These are phyloP conservation scores for Lepilemur septentrionalis DNA, from an alignment of 2,797 vertebrate genomes.

Conservation along the genomic window DNA sequence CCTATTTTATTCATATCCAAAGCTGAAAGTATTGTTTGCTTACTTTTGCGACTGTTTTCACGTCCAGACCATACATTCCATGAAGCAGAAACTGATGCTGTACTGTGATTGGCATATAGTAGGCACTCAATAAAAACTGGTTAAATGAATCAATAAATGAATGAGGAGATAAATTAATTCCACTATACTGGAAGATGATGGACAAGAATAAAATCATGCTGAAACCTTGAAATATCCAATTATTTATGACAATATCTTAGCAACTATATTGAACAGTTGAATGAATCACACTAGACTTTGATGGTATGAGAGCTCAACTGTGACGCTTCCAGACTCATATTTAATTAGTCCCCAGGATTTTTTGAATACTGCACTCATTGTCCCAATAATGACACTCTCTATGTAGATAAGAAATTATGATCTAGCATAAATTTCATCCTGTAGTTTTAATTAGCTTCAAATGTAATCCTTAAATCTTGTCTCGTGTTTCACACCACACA, in stretches of 20 bases:
- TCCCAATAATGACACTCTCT: constrained; percentile 60
- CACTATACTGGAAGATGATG: not conserved
- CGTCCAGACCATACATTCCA: not conserved
- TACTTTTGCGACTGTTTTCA: not conserved
- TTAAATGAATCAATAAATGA: not conserved
- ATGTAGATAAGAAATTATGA: constrained; percentile 79
- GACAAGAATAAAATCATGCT: constrained; percentile 12
- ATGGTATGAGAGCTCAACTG: constrained; percentile 28
- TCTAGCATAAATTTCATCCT: constrained; percentile 72
- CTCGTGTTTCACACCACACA: not conserved
- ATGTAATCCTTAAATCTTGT: constrained; percentile 69
- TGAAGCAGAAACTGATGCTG: not conserved
- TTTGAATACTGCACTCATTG: constrained; percentile 71
- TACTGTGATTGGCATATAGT: not conserved
- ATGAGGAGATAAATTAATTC: not conserved
- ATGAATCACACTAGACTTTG: not conserved
- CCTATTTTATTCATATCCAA: not conserved
- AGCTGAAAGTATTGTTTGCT: not conserved
- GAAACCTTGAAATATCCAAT: not conserved
- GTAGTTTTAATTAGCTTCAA: constrained; percentile 77
- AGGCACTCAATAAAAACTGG: not conserved
- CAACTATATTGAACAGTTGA: constrained; percentile 40
- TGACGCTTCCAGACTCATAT: constrained; percentile 62
- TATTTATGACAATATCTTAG: constrained; percentile 56
- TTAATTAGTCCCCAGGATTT: constrained; percentile 75